Base-by-base conservation (phyloP, 2,888 invertebrate genomes). In the Baccha elongata region DNA sequence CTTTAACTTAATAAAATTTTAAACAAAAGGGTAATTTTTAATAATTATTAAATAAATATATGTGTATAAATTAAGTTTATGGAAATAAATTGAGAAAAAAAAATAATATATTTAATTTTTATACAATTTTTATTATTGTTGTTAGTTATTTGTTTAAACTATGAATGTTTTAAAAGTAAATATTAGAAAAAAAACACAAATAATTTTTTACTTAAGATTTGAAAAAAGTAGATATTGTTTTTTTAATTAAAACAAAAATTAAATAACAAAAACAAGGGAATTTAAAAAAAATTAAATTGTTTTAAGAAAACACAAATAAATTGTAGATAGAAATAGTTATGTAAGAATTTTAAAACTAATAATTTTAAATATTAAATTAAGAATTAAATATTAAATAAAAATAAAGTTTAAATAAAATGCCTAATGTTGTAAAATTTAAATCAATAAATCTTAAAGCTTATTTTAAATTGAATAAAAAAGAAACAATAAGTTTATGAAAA, bases 321-420 rank as follows among this genome's bases (percentile, higher is more conserved):
- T 50, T 79, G 72, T 79, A 79, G 79, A 67, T 79, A 79, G 73
- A 73, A 53, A 53, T 40, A 40, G 23, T 26, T 58, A 40, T 11
- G 37, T 52, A 37, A 52, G 72, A 37, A 50, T 44, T 60, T 52
- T 65, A 35, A 53, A 55, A 55, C 7, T 29, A 37, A 32, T 13
- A 37, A 46, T 35, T 7, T n/a, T n/a, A n/a, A n/a, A n/a, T n/a
- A n/a, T n/a, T n/a, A n/a, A n/a, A 26, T 13, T 13, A 46, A 13
- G 44, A 46, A 60, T 53, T n/a, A 44, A 69, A 48, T 11, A 26
- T n/a, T 21, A 13, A 15, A 44, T 17, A 44, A 58, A 76, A 50
- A 10, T 3, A 55, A 55, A 4, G 15, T 40, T 23, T 40, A 15
- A n/a, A 15, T 50, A 40, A 65, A 71, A 52, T 58, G 65, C 69